Conservation (phyloP, 2,797 vertebrate species). For the Myripristis murdjan region DNA sequence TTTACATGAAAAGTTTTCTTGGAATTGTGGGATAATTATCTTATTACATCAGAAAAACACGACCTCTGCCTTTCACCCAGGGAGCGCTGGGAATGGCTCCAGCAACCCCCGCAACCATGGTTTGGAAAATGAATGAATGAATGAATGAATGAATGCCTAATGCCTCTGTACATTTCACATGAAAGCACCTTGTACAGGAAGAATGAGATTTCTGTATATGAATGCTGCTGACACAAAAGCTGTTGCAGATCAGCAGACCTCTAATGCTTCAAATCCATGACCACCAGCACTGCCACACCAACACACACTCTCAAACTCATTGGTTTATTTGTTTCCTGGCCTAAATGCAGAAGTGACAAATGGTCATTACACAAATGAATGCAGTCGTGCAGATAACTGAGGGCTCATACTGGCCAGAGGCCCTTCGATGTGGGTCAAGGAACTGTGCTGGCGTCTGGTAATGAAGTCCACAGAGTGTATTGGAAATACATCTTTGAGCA, state of each 20-base stretch:
- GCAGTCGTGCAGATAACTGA: slow-evolving; percentile 68
- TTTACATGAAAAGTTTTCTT: too few species aligned
- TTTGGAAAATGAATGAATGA: too few species aligned
- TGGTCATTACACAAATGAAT: slow-evolving; percentile 75
- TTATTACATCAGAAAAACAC: too few species aligned
- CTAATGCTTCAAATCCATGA: slow-evolving; percentile 1
- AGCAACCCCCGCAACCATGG: too few species aligned
- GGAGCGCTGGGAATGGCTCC: too few species aligned
- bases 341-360: slow-evolving; percentile 55
- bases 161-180: too few species aligned
- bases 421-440: slow-evolving; percentile 63
- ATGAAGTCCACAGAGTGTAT: not conserved
- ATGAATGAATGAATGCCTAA: too few species aligned
- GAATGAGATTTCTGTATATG: slow-evolving; percentile 34
- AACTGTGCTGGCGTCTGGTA: slow-evolving; percentile 49
- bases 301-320: not conserved
- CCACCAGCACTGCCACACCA: not conserved
- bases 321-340: slow-evolving; percentile 54
- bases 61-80: too few species aligned
- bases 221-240: slow-evolving; percentile 18
- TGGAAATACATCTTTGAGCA: too few species aligned
- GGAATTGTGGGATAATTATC: too few species aligned
- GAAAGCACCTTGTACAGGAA: slow-evolving; percentile 37
- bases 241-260: slow-evolving; percentile 27
- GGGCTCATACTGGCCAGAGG: slow-evolving; percentile 53